These are phyloP conservation scores for Neuroscelio doddi DNA, from an alignment of 2,888 invertebrate species.

Conservation along the genomic window DNA sequence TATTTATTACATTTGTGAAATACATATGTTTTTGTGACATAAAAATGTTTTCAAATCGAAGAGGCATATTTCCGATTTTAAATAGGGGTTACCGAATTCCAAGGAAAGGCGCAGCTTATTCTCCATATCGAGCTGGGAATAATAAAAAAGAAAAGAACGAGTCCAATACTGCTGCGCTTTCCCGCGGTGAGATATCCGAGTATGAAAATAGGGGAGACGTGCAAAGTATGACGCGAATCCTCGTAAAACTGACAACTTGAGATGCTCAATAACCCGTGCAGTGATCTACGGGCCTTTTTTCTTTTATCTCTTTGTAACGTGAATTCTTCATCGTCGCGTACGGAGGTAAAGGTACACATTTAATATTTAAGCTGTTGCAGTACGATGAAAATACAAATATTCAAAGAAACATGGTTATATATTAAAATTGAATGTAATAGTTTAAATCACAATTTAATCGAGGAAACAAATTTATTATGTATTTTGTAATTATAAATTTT, in stretches of 20 bases:
- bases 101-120: slow-evolving; percentile 14
- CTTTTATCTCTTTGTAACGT: slow-evolving; percentile 41
- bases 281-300: slow-evolving; percentile 43
- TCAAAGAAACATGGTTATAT: too few species aligned
- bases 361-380: too few species aligned
- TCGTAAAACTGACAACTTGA: slow-evolving; percentile 58
- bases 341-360: slow-evolving; percentile 1
- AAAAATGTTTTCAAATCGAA: too few species aligned
- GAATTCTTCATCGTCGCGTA: slow-evolving; percentile 34
- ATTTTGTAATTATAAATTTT: too few species aligned
- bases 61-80: slow-evolving; percentile 31
- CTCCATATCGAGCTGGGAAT: slow-evolving; percentile 30
- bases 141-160: slow-evolving; percentile 49
- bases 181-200: slow-evolving; percentile 46
- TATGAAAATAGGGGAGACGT: slow-evolving; percentile 48
- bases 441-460: too few species aligned
- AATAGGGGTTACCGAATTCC: slow-evolving; percentile 34
- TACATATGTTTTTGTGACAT: too few species aligned
- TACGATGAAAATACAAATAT: slow-evolving; percentile 9
- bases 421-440: too few species aligned
- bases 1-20: too few species aligned
- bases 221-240: slow-evolving; percentile 56
- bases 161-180: slow-evolving; percentile 50
- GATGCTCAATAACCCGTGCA: slow-evolving; percentile 59
- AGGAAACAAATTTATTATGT: too few species aligned